phyloP scores from a whole-genome alignment of 2,888 invertebrate genomes.

The Anaspis maculata region DNA sequence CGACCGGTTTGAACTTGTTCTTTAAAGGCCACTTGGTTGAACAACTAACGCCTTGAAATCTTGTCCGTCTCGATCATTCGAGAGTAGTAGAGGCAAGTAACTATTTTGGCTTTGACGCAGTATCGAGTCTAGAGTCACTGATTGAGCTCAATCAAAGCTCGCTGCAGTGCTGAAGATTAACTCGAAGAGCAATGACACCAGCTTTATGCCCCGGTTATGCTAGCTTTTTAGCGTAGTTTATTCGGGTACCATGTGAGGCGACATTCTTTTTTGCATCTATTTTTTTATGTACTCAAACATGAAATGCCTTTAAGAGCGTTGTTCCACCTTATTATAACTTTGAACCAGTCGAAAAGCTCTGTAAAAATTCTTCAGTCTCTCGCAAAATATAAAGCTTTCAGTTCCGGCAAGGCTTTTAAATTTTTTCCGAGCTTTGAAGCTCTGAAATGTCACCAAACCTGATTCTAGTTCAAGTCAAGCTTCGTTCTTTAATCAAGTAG shows the following conservation, averaged over 20 bases:
- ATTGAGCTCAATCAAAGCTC: constrained; percentile 21
- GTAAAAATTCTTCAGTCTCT: too few species aligned
- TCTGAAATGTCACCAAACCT: too few species aligned
- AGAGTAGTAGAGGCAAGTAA: constrained; percentile 9
- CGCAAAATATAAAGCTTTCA: too few species aligned
- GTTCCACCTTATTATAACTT: too few species aligned
- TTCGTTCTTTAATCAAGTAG: too few species aligned
- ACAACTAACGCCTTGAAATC: constrained; percentile 36
- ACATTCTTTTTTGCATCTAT: constrained; percentile 21
- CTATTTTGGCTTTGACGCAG: constrained; percentile 3
- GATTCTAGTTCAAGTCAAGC: too few species aligned
- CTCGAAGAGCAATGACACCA: constrained; percentile 40
- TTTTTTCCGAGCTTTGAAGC: too few species aligned
- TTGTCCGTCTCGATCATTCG: constrained; percentile 7
- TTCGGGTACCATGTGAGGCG: constrained; percentile 39
- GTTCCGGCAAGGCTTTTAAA: neutral
- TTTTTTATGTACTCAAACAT: constrained; percentile 2
- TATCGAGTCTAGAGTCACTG: constrained; percentile 40
- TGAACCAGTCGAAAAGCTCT: too few species aligned
- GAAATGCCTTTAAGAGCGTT: too few species aligned
- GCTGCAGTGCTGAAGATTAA: constrained; percentile 35
- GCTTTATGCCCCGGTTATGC: constrained; percentile 36
- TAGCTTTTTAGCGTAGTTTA: constrained; percentile 18
- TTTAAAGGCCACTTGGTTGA: constrained; percentile 64
- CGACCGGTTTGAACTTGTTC: too few species aligned